Base-by-base conservation (phyloP, 1,140 invertebrate genomes). In the Aphaenogaster rudis region DNA sequence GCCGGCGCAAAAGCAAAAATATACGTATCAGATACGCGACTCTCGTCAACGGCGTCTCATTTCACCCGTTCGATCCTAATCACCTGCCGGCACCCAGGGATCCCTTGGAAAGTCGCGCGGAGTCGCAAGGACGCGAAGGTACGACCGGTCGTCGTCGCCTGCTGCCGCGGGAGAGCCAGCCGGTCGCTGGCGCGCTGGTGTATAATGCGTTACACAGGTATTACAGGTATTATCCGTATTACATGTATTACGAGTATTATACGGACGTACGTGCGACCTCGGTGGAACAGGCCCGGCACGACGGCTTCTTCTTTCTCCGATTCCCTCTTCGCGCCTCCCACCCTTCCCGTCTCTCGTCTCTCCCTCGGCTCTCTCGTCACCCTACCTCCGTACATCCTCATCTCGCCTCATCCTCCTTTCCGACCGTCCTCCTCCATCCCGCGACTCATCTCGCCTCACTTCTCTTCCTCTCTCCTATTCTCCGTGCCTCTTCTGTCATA, bases 201-300 rank as follows among this genome's bases (percentile, higher is more conserved):
- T 93, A 92, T 94, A 94, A 94, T 93, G 92, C 91, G 92, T 95
- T 95, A 95, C 93, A 94, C 93, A 92, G 92, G 92, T 92, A 95
- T 95, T 95, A 95, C 94, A 93, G 93, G 93, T 94, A 94, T 95
- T 95, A 95, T 94, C 91, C 91, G 93, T 93, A 94, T 94, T 95
- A 95, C 93, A 94, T 80, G 93, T 94, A 94, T 94, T 94, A 95
- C 93, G 92, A 93, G 92, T 92, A 94, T 94, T 94, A 95, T 93
- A 94, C 90, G 92, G 92, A 93, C 91, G 92, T 92, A 92, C 92
- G 92, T 92, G 92, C 91, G 94, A 94, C 94, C 94, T 94, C 94
- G 94, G 93, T 91, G 90, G 82, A 92, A 90, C 91, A 87, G 71
- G 86, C 87, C 90, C 67, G 50, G 81, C 77, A 57, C 33, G 81